Evolutionary conservation across 2,888 invertebrate species (phyloP), one percentile per base, ranked within the genome.

Genomic region (Halictus quadricinctus): DNA sequence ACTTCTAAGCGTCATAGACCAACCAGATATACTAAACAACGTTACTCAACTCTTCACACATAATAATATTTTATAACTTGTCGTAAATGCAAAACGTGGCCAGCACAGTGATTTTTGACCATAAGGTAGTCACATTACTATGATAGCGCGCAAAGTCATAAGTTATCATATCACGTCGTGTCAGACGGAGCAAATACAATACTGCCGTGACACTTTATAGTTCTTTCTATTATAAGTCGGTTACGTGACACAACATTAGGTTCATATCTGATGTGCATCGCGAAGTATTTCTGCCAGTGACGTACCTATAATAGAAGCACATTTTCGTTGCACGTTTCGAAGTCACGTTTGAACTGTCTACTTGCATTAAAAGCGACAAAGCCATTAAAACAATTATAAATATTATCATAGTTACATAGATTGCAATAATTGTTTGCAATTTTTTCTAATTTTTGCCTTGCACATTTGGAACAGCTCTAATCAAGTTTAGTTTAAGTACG

Each of bases 151-250:
- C n/a, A 41, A 43, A 58, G 41, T 58, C 41, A 21, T 74, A 54
- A n/a, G 70, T 70, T 70, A 70, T n/a, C 70, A 21, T 70, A 70
- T 41, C 46, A 46, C 46, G 25, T 72, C 46, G 46, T 72, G 25
- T 72, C 46, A 25, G 43, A n/a, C n/a, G 25, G 25, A 72, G 8
- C 25, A 72, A 60, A 25, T 25, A 25, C 43, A 74, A 43, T 21
- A 58, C n/a, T 58, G n/a, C n/a, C 58, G 41, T 41, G 36, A n/a
- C 43, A 12, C 18, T 41, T 21, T 41, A 58, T 58, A 58, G 13
- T 41, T 60, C 21, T 74, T 74, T 74, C 54, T 54, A 43, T 18
- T 36, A 43, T 43, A 58, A n/a, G 21, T 54, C 36, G 21, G 73
- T 73, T 54, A 73, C 54, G 73, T 54, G 50, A 74, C 36, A 25